Base-by-base conservation (phyloP, 2,797 vertebrate genomes). In the Jordanella pulchra region DNA sequence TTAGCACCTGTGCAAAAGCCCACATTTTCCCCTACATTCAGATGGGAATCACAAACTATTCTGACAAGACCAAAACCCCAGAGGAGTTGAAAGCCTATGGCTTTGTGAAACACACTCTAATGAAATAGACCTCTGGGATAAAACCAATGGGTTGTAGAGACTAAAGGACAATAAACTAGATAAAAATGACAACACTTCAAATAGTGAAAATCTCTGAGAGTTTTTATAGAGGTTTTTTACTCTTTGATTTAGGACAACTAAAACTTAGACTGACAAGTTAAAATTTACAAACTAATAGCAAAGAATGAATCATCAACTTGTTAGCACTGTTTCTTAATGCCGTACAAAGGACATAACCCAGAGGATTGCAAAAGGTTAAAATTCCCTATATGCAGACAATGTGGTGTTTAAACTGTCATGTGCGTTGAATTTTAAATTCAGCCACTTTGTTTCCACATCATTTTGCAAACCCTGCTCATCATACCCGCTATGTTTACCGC, bases 91-190 rank as follows among this genome's bases (percentile, higher is more conserved):
- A 66, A 55, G 84, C 89, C 84, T 30, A 53, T 61, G 83, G 89
- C 87, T 75, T 80, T 74, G 51, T 80, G 68, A 75, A 67, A 84
- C 78, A 77, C 39, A 77, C 68, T 77, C 55, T 79, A 76, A 60
- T 86, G 69, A 77, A 84, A 85, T 76, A 66, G 65, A 73, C 75
- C 78, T 79, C 30, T 25, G 63, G 84, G 81, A 83, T 80, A 70
- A 83, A 77, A 32, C 75, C 75, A 87, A 83, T 75, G 71, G 83
- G 18, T 85, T 79, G 70, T 84, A 87, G 86, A 83, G 73, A 86
- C 69, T 63, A 74, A 75, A 54, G 63, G 67, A 77, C 82, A 69
- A 65, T 67, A 72, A 76, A 75, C 72, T 55, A 53, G 39, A 86
- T 87, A 58, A 85, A 88, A 80, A 55, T 72, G 61, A 83, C 39